phyloP scores from a whole-genome alignment of 2,113 vertebrate genomes.

The Todiramphus chloris region DNA sequence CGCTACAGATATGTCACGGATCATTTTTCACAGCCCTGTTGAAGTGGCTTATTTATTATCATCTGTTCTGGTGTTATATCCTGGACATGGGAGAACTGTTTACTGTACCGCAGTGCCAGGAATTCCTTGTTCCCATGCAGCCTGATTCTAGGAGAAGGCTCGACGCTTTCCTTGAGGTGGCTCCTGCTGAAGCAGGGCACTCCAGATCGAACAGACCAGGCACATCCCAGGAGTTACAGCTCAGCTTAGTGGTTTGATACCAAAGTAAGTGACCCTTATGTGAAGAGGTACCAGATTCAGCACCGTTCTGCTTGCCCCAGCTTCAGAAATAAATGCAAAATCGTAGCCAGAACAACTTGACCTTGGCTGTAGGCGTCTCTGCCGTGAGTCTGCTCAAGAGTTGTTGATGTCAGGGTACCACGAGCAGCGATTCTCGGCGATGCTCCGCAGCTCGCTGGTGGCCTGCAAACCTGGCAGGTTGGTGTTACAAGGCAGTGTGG shows the following conservation, averaged over 20 bases:
- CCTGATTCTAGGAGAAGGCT: conserved; percentile 28
- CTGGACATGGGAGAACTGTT: conserved; percentile 49
- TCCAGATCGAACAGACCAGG: neutral
- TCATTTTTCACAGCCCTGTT: conserved; percentile 62
- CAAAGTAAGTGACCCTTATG: neutral
- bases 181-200: neutral
- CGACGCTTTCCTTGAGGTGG: neutral
- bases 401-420: neutral
- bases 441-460: accelerated
- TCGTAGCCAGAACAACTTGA: conserved; percentile 29
- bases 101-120: conserved; percentile 29
- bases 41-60: conserved; percentile 55
- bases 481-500: neutral
- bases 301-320: neutral
- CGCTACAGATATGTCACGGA: neutral
- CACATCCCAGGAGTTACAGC: neutral
- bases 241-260: neutral
- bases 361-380: neutral
- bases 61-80: conserved; percentile 57
- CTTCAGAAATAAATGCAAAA: conserved; percentile 13
- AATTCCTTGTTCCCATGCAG: conserved; percentile 37
- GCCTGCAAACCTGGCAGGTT: neutral
- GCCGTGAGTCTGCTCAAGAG: neutral
- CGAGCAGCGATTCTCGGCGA: neutral
- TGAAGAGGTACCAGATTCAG: neutral